Evolutionary conservation across 1,140 invertebrate genomes (phyloP).

Genomic region (Zaprionus davidi): DNA sequence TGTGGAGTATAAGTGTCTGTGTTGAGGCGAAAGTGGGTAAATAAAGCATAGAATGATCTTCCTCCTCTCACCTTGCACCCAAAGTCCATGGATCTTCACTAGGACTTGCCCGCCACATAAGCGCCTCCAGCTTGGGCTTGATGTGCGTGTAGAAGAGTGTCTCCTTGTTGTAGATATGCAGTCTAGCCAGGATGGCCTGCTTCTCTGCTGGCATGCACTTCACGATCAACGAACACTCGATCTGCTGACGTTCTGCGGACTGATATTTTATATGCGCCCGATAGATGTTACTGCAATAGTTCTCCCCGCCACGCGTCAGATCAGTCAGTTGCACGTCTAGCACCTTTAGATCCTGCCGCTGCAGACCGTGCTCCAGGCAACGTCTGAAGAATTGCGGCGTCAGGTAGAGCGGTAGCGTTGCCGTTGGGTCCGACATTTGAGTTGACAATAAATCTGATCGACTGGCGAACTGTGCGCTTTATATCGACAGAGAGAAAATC

Average conservation of each 20-base stretch:
- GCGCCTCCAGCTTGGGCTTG: slow-evolving; percentile 71
- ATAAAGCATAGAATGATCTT: background rate
- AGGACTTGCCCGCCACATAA: slow-evolving; percentile 57
- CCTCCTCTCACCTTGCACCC: slow-evolving; percentile 58
- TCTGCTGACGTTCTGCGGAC: slow-evolving; percentile 26
- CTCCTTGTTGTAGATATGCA: slow-evolving; percentile 78
- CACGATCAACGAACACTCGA: slow-evolving; percentile 65
- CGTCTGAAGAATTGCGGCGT: slow-evolving; percentile 67
- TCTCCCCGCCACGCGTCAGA: slow-evolving; percentile 74
- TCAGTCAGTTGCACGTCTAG: slow-evolving; percentile 61
- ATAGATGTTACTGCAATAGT: slow-evolving; percentile 83
- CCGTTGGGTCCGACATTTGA: slow-evolving; percentile 56
- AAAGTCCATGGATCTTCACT: slow-evolving; percentile 39
- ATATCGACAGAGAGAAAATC: slow-evolving; percentile 51
- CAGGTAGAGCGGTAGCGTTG: slow-evolving; percentile 58
- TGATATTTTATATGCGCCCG: slow-evolving; percentile 59
- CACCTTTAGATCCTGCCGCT: slow-evolving; percentile 62
- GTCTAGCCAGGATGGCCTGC: slow-evolving; percentile 64
- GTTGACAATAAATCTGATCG: slow-evolving; percentile 27
- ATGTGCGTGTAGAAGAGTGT: slow-evolving; percentile 74
- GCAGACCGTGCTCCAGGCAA: slow-evolving; percentile 65
- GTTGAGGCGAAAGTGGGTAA: background rate
- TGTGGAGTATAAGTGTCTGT: slow-evolving; percentile 84
- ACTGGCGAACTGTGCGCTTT: slow-evolving; percentile 19
- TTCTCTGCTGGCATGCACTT: slow-evolving; percentile 79